Evolutionary conservation across 2,888 invertebrate genomes (phyloP), one percentile per base, ranked within the genome.

Genomic region (Himalopsyche anomala): DNA sequence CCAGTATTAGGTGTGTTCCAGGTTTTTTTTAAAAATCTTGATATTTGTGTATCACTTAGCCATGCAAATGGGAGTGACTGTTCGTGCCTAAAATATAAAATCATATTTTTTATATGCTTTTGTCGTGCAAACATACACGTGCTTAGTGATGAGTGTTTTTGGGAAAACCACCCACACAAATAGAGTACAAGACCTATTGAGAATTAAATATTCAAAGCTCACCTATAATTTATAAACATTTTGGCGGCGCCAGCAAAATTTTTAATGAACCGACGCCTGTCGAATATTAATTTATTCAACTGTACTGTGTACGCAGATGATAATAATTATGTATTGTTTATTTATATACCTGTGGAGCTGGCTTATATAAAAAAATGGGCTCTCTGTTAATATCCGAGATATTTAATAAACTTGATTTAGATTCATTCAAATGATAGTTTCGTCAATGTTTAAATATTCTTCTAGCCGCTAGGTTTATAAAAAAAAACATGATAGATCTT

Each of bases 111-210:
- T 62, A 62, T 62, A 62, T n/a, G 3, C 62, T 19, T 28, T 28
- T 62, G 28, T 62, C 28, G 62, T 62, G 62, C 62, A 62, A 62
- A 62, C 62, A 62, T 19, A 62, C 62, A 62, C 62, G 62, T 62
- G 62, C 62, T 62, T 19, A 28, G n/a, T 19, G 62, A 62, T 62
- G 62, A 62, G 62, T 62, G 62, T 62, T 62, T 51, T 62, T 19
- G 62, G 62, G 62, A 62, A 62, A 62, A 62, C 62, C 62, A 62
- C 62, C 62, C 28, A 62, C 62, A 62, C 62, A 62, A 62, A 62
- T 19, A 62, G 19, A 62, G 62, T 62, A 8, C 62, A 19, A 62
- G 62, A 62, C 28, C 62, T 62, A 62, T 62, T 62, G 62, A 62
- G 62, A 62, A 62, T 62, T 62, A 62, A 19, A 62, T 19, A 62